Evolutionary conservation across 2,888 invertebrate species (phyloP).

Genomic region (Limulus polyphemus): DNA sequence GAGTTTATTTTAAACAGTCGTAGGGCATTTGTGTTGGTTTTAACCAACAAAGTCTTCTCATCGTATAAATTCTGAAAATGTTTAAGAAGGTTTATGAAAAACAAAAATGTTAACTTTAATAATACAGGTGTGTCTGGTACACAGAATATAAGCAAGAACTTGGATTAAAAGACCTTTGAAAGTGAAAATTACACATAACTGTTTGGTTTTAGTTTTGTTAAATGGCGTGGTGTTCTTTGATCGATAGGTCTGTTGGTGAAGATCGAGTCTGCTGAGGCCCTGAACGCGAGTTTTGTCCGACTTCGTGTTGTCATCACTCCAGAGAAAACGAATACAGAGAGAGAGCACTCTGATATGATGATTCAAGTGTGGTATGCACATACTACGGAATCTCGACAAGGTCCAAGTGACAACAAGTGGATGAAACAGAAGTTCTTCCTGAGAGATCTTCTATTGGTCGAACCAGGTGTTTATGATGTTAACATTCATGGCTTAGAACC

Average conservation of each 20-base stretch:
- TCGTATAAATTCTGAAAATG: no score
- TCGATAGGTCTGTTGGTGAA: slow-evolving; percentile 12
- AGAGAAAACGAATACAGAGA: not conserved
- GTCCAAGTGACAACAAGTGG: slow-evolving; percentile 12
- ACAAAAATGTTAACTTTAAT: no score
- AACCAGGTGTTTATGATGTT: slow-evolving; percentile 19
- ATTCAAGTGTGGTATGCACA: slow-evolving; percentile 14
- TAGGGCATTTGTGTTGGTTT: no score
- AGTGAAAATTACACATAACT: no score
- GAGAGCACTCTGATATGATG: not conserved
- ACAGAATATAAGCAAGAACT: no score
- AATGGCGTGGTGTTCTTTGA: no score
- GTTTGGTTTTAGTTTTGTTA: no score
- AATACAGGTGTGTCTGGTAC: no score
- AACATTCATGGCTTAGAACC: slow-evolving; percentile 61
- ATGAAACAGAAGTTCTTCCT: slow-evolving; percentile 11
- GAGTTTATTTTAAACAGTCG: no score
- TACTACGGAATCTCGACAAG: slow-evolving; percentile 5
- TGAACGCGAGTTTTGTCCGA: slow-evolving; percentile 14
- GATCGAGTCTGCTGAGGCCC: slow-evolving; percentile 15
- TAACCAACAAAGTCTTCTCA: no score
- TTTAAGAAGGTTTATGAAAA: no score
- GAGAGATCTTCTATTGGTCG: slow-evolving; percentile 12
- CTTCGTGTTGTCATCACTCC: slow-evolving; percentile 7
- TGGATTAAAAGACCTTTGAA: no score